Evolutionary conservation across 23 tunicate genomes (phyloP).

Genomic region (Halocynthia roretzi): DNA sequence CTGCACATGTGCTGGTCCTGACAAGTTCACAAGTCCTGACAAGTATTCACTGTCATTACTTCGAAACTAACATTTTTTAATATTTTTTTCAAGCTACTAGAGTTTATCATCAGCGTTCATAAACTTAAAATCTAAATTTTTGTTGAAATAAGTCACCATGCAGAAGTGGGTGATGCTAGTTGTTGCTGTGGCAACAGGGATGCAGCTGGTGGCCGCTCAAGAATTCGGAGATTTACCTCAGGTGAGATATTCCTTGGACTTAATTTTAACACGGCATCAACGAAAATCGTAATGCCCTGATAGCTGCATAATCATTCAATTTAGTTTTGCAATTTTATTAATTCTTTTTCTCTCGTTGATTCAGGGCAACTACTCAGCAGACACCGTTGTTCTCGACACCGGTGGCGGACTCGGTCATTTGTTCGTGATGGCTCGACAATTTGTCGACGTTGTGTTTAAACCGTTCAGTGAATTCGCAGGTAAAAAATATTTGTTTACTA

Average conservation of each 20-base stretch:
- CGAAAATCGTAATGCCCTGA: no score
- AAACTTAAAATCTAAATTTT: no score
- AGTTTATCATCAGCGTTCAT: no score
- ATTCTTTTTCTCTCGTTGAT: background rate
- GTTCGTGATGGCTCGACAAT: conserved; percentile 49
- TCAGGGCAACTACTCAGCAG: conserved; percentile 40
- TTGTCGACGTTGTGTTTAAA: conserved; percentile 68
- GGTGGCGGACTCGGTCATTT: conserved; percentile 32
- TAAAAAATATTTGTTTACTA: conserved; percentile 7
- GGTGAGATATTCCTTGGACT: background rate
- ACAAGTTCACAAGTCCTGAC: no score
- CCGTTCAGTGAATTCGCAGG: conserved; percentile 75
- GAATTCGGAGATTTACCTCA: conserved; percentile 1
- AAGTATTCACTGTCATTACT: no score
- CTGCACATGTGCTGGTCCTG: no score
- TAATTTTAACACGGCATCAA: no score
- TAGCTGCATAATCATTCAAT: no score
- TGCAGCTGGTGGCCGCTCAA: background rate
- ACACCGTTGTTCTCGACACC: conserved; percentile 8
- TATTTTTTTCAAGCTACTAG: no score
- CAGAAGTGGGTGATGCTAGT: background rate
- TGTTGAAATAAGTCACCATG: background rate
- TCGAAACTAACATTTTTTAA: no score
- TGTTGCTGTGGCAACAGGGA: background rate
- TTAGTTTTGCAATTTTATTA: no score